Base-by-base conservation (phyloP, 1,140 invertebrate genomes). In the Lasioglossum baleicum region DNA sequence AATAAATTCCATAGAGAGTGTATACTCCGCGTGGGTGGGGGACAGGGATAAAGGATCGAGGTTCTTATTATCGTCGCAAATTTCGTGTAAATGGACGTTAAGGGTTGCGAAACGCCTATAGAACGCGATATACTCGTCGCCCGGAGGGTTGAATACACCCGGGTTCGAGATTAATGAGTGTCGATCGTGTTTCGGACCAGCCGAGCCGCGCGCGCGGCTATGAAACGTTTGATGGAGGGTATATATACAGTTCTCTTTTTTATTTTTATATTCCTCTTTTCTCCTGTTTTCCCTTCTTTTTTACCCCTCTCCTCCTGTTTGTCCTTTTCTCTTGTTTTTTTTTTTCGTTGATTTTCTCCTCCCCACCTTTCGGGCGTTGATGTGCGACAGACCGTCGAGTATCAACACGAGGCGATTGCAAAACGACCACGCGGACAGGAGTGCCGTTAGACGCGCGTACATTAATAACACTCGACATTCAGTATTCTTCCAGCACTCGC, bases 391-490 rank as follows among this genome's bases (percentile, higher is more conserved):
- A 79, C 72, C 64, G 42, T 80, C 72, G 72, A 80, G 78, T 80
- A 74, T 80, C 78, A 68, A 68, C 71, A 64, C 31, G 61, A 17
- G 60, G 51, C 65, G 72, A 80, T 80, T 80, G 78, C 78, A 80
- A 80, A 80, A 80, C 78, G 78, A 80, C 64, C 72, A 51, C 78
- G 78, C 26, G 71, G 51, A 66, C 72, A 80, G 64, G 64, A 80
- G 78, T 80, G 78, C 71, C 78, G 71, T 80, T 80, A 80, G 78
- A 74, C 61, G 44, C 56, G 78, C 56, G 78, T 67, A 51, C 72
- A 80, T 80, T 80, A 80, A 80, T 80, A 80, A 80, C 78, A 80
- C 78, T 80, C 72, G 78, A 75, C 72, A 68, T 75, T 80, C 78
- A 61, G 64, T 80, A 75, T 67, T 74, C 70, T 80, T 75, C 77